Base-by-base conservation (phyloP, 2,797 vertebrate genomes). In the Channa striata region DNA sequence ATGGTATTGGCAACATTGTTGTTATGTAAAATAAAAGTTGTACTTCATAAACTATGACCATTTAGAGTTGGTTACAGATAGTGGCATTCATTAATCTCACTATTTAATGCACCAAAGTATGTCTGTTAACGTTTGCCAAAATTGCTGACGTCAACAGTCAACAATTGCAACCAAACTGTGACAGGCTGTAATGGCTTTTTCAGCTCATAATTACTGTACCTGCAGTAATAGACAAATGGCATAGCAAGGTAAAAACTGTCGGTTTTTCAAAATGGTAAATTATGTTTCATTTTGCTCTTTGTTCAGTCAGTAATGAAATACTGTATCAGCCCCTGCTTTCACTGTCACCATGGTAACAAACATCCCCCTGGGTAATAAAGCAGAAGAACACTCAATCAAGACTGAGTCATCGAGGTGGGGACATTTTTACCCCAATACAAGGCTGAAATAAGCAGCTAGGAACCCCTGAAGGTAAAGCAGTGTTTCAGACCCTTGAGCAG, bases 281-380 rank as follows among this genome's bases (percentile, higher is more conserved):
- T 60, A 78, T 81, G 43, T 81, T 81, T 83, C 23, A 77, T 82
- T 84, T 84, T 77, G 58, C 53, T 78, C 67, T 88, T 86, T 85
- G 62, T 82, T 83, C 68, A 25, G 64, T 77, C 74, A 75, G 63
- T 85, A 80, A 87, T 89, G 59, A 80, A 82, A 83, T 80, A 81
- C 80, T 70, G 52, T 82, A 70, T 79, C 63, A 72, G 72, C 61
- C 39, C 23, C 68, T 80, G 68, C 74, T 84, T 83, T 69, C 77
- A 59, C 47, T 69, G 17, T 90, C 61, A 58, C 87, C 81, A 87
- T 91, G 84, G 87, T 68, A 90, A 89, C 89, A 86, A 74, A 67
- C 71, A 77, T 78, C 65, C 57, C 64, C 57, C 60, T 67, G 57
- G 54, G 77, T 82, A 85, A 82, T 73, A 82, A 81, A 68, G 74